These are phyloP conservation scores for Acanthis flammea DNA, from an alignment of 2,797 vertebrate species.

Conservation along the genomic window DNA sequence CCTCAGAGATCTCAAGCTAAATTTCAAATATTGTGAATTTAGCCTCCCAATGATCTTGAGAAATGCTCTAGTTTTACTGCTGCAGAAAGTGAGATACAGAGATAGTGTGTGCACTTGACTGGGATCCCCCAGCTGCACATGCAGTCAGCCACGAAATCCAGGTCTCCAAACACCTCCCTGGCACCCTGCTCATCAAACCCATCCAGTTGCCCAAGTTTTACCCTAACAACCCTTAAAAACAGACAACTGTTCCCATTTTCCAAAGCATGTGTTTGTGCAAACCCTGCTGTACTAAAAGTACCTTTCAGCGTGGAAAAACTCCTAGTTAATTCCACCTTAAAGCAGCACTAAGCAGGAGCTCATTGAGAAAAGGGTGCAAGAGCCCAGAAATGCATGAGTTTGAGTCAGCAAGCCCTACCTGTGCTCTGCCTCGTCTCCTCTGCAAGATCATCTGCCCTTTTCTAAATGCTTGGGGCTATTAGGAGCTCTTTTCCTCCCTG, in stretches of 20 bases:
- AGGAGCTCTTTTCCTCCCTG: background rate
- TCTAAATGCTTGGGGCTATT: background rate
- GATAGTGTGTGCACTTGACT: background rate
- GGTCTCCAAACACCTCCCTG: background rate
- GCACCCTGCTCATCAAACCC: background rate
- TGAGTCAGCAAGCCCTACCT: background rate
- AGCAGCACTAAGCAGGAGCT: background rate
- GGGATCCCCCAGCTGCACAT: background rate
- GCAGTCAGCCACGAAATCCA: background rate
- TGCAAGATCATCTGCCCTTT: background rate
- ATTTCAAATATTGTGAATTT: constrained; percentile 48
- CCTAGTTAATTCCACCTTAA: background rate
- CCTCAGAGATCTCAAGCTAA: background rate
- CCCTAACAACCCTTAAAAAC: background rate
- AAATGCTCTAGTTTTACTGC: background rate
- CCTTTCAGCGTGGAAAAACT: background rate
- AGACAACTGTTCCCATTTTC: background rate
- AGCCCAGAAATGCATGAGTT: background rate
- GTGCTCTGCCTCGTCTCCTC: background rate
- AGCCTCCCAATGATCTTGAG: background rate
- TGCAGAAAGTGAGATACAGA: background rate
- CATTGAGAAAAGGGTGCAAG: accelerated
- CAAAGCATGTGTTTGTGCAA: background rate
- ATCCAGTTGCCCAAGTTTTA: background rate
- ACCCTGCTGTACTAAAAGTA: background rate